Base-by-base conservation (phyloP, 2,797 vertebrate species). In the Pachyuromys duprasi region DNA sequence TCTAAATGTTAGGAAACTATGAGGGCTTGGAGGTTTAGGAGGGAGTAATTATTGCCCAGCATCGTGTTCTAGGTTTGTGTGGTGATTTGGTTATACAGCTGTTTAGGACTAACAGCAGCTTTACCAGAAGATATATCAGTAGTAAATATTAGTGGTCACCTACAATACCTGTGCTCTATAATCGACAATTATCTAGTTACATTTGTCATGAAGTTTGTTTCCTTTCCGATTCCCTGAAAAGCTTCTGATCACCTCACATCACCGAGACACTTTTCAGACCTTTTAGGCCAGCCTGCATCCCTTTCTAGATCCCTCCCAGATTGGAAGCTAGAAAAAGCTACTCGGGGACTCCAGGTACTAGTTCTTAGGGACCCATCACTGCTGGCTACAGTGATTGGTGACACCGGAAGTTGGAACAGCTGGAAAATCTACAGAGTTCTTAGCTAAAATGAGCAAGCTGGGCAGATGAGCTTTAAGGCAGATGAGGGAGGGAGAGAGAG, bases 351-450 rank as follows among this genome's bases (percentile, higher is more conserved):
- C 31, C 45, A 80, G 69, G 49, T 67, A 57, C 49, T 78, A 31
- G 69, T 93, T 92, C 91, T 62, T 78, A 67, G 55, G 24, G 11
- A 74, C 33, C 45, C n/a, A 57, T 39, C 22, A 0, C n/a, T 45
- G 55, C 42, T 45, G 20, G 24, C 53, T 90, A 67, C 17, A 60
- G 28, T 26, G 45, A 57, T 39, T n/a, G 53, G 62, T 69, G 86
- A 74, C 49, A n/a, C 14, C 7, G 26, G 55, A 83, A 76, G 7
- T 70, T 76, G 80, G 60, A 79, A 75, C 9, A 89, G 15, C 18
- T 39, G 39, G 60, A 91, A 89, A 95, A 82, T 33, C 57, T 42
- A 86, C 72, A 91, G 74, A 60, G 26, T 72, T 92, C 31, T 91
- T 72, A 86, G n/a, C 39, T 63, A 45, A 4, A 62, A 6, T 31